Evolutionary conservation across 1,140 invertebrate genomes (phyloP), one percentile per base, ranked within the genome.

Genomic region (Bombus waltoni): DNA sequence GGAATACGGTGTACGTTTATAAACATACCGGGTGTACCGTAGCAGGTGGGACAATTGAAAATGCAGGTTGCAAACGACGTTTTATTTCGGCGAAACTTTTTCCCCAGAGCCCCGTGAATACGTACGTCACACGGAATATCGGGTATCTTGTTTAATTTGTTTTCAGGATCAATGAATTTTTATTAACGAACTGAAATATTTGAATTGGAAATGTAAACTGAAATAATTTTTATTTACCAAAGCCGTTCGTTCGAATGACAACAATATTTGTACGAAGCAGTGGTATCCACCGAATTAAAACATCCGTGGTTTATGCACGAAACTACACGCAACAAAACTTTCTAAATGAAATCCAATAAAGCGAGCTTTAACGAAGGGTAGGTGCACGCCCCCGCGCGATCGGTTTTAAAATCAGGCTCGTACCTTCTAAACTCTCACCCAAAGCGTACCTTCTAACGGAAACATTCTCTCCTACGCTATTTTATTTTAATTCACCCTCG

Each of bases 321-420:
- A 22, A 28, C 40, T n/a, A 59, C 25, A 32, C 5, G 15, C 65
- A 42, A 44, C 53, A 32, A 35, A n/a, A 6, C 8, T 13, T 13
- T 10, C 38, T 32, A 42, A 78, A 78, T 42, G 75, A 40, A 78
- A 78, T 78, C 40, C 75, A 42, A 65, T 78, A 78, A 78, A 65
- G 28, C 75, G 15, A 42, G 32, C 57, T 40, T 78, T 78, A 78
- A 78, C 75, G 59, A 65, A 78, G 40, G 11, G 38, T 28, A 13
- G 28, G 44, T n/a, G 11, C 47, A 53, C 18, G 18, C 18, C 18
- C 47, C 18, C 18, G 47, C 47, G 35, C 15, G 22, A 75, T 75
- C 22, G 47, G 32, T 59, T 76, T 59, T 28, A 66, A 76, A 76
- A 76, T 59, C 44, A 9, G 28, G 2, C 8, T 35, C 25, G 11